phyloP scores from a whole-genome alignment of 2,888 invertebrate species.

The Antitype chi region DNA sequence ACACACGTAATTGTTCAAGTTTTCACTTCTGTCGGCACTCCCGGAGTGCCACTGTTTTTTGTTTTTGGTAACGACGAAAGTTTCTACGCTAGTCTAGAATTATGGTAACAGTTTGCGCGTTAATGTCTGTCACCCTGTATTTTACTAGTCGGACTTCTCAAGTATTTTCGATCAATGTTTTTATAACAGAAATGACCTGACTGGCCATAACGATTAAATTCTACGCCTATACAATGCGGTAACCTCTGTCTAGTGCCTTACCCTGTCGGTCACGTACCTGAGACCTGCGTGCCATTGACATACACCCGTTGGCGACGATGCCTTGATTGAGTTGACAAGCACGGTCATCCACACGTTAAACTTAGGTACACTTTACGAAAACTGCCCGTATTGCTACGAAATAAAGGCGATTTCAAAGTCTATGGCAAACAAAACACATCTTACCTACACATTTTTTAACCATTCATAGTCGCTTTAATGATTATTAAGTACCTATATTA shows the following conservation, averaged over 20 bases:
- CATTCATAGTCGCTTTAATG: no score
- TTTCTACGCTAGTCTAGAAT: no score
- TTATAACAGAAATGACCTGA: background rate
- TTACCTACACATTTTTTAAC: no score
- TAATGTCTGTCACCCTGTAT: no score
- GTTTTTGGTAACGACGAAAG: no score
- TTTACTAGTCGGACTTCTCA: no score
- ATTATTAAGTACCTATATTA: no score
- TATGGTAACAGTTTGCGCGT: no score
- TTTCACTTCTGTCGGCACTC: no score
- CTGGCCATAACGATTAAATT: background rate
- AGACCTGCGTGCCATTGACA: constrained; percentile 23
- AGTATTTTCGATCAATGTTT: no score
- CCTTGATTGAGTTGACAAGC: constrained; percentile 22
- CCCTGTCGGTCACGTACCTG: constrained; percentile 9
- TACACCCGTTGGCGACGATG: background rate
- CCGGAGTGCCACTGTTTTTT: no score
- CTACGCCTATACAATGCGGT: background rate
- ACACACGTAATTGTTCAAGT: no score
- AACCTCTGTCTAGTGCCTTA: constrained; percentile 2
- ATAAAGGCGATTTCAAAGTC: background rate
- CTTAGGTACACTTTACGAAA: background rate
- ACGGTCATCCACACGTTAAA: constrained; percentile 1
- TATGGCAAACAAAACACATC: background rate
- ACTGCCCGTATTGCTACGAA: background rate